Percentiles rank a stretch among this genome's conserved stretches.
Evolutionary conservation across 2,797 vertebrate genomes (phyloP).

Genomic region (Poeciliopsis paucimaculata): DNA sequence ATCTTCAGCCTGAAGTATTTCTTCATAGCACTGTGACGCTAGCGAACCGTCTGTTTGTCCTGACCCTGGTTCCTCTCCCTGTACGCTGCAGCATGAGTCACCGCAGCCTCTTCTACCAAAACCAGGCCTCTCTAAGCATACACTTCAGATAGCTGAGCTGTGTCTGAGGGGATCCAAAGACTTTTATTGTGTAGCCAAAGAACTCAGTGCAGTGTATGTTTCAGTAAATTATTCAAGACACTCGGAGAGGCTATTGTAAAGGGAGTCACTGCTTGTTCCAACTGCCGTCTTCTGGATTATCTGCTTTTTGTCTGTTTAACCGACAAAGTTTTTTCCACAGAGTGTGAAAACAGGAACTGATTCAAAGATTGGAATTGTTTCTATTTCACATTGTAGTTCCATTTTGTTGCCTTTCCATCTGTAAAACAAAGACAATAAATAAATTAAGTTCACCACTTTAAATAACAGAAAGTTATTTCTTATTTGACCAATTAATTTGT

Average conservation of each 20-base stretch:
- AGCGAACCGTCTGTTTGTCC: slow-evolving; percentile 10
- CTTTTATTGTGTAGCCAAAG: slow-evolving; percentile 14
- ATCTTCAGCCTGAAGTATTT: slow-evolving; percentile 47
- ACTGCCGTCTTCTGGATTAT: not conserved
- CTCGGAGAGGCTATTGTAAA: not conserved
- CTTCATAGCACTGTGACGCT: slow-evolving; percentile 32
- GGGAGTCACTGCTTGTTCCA: not conserved
- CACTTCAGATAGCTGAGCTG: slow-evolving; percentile 41
- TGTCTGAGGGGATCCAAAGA: slow-evolving; percentile 10
- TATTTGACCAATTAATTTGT: not conserved
- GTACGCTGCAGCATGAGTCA: slow-evolving; percentile 45
- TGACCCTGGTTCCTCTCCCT: slow-evolving; percentile 29
- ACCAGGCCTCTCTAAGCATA: slow-evolving; percentile 13
- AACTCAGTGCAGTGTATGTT: slow-evolving; percentile 5
- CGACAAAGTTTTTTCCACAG: not conserved
- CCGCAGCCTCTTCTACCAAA: slow-evolving; percentile 16
- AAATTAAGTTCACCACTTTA: not conserved
- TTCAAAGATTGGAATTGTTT: not conserved
- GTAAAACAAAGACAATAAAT: not conserved
- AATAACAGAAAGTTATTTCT: not conserved
- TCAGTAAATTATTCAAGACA: slow-evolving; percentile 5
- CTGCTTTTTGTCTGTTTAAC: not conserved
- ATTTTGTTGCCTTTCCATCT: not conserved
- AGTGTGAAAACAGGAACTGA: not conserved
- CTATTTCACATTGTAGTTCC: not conserved